phyloP scores from a whole-genome alignment of 2,888 invertebrate species.

The Diadegma fenestrale region DNA sequence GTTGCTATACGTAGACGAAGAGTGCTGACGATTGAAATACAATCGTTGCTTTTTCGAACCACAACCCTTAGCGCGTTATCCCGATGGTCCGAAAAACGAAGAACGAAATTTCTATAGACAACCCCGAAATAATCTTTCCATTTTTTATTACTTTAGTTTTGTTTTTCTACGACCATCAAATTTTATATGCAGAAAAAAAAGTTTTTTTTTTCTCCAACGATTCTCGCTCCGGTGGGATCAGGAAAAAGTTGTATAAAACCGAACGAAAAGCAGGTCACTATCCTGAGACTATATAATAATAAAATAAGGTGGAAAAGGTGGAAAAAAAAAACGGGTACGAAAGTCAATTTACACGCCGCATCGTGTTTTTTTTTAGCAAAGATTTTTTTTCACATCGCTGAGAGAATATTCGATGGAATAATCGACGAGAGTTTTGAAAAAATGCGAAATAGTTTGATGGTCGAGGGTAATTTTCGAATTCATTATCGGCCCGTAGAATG shows the following conservation, averaged over 20 bases:
- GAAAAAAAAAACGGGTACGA: not conserved
- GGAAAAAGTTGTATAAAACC: not conserved
- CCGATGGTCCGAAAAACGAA: not conserved
- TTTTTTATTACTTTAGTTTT: not conserved
- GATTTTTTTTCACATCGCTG: not conserved
- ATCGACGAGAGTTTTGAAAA: not conserved
- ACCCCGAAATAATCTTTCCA: not conserved
- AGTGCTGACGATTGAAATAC: not conserved
- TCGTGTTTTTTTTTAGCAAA: not conserved
- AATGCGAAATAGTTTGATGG: not conserved
- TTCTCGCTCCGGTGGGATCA: not conserved
- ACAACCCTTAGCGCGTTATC: not conserved
- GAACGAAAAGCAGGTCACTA: not conserved
- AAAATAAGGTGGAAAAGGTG: not conserved
- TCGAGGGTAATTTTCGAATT: constrained; percentile 1
- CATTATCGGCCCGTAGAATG: not conserved
- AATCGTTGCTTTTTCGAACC: not conserved
- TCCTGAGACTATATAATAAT: not conserved
- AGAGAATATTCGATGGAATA: not conserved
- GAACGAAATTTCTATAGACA: not conserved
- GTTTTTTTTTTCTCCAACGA: not conserved
- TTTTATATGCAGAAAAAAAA: not conserved
- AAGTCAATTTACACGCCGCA: not conserved
- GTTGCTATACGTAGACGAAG: not conserved
- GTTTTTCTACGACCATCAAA: not conserved